Evolutionary conservation across 2,888 invertebrate species (phyloP).

Genomic region (Leptinotarsa haldemani): DNA sequence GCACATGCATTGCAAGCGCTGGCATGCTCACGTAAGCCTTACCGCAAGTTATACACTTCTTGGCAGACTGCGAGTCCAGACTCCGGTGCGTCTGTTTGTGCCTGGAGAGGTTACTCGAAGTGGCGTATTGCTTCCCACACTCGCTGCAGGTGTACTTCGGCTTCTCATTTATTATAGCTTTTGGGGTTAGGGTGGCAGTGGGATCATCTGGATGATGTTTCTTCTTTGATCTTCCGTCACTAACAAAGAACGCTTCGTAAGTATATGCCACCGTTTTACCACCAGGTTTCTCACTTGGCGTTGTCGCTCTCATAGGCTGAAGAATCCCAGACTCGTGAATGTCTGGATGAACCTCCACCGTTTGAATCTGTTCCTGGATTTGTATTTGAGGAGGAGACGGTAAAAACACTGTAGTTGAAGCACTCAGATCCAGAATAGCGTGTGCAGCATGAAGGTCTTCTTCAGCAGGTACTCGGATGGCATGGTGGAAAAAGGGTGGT

Average conservation of each 20-base stretch:
- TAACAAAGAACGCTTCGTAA: constrained; percentile 92
- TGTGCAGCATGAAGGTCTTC: constrained; percentile 90
- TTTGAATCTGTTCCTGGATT: constrained; percentile 35
- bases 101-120: constrained; percentile 87
- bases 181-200: constrained; percentile 47
- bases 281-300: constrained; percentile 54
- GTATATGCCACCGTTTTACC: constrained; percentile 87
- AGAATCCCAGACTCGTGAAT: constrained; percentile 44
- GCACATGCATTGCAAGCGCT: constrained; percentile 91
- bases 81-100: constrained; percentile 94
- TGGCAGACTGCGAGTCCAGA: constrained; percentile 92
- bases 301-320: constrained; percentile 34
- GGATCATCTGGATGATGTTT: constrained; percentile 53
- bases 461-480: constrained; percentile 76
- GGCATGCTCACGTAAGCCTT: constrained; percentile 98
- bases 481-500: constrained; percentile 62
- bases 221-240: constrained; percentile 85
- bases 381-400: constrained; percentile 62
- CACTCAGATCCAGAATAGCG: constrained; percentile 89
- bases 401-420: constrained; percentile 81
- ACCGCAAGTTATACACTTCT: constrained; percentile 93
- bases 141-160: constrained; percentile 82
- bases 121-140: constrained; percentile 92
- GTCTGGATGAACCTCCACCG: constrained; percentile 44
- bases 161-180: constrained; percentile 56